Percentiles rank a stretch among this genome's conserved stretches.
These are phyloP conservation scores for Urocyon cinereoargenteus DNA, from an alignment of 2,797 vertebrate genomes.

Conservation along the genomic window DNA sequence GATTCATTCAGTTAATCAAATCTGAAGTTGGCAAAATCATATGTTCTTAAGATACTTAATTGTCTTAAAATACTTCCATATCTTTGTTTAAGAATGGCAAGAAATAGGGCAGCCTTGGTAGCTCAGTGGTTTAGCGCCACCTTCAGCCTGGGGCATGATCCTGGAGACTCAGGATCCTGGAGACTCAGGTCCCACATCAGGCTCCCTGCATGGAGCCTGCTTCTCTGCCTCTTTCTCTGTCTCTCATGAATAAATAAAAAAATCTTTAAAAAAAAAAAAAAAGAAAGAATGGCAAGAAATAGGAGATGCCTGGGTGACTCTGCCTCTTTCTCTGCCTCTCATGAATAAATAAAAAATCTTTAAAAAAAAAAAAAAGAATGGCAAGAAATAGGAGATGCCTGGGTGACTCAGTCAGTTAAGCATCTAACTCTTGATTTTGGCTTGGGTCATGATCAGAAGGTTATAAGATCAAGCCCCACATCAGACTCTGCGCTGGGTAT, in stretches of 20 bases:
- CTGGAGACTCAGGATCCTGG: too few relatives aligned
- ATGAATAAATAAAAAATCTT: too few relatives aligned
- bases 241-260: too few relatives aligned
- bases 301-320: not conserved
- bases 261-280: too few relatives aligned
- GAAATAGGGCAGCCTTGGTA: too few relatives aligned
- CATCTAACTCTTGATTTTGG: not conserved
- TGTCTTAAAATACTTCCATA: not conserved
- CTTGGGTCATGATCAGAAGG: not conserved
- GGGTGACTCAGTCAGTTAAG: not conserved
- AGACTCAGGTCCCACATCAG: too few relatives aligned
- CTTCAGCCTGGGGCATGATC: too few relatives aligned
- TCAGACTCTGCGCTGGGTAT: not conserved
- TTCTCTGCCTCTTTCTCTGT: too few relatives aligned
- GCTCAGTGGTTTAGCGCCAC: too few relatives aligned
- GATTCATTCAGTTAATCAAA: constrained; percentile 69
- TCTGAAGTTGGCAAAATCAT: constrained; percentile 59
- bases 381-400: not conserved
- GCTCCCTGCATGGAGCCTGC: too few relatives aligned
- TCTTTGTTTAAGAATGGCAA: constrained; percentile 36
- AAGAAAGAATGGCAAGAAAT: not conserved
- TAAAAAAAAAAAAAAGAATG: not conserved
- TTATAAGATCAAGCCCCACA: not conserved
- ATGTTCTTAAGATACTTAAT: not conserved
- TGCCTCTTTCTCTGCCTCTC: too few relatives aligned